These are phyloP conservation scores for Pilophorus perplexus DNA, from an alignment of 2,888 invertebrate species.

Conservation along the genomic window DNA sequence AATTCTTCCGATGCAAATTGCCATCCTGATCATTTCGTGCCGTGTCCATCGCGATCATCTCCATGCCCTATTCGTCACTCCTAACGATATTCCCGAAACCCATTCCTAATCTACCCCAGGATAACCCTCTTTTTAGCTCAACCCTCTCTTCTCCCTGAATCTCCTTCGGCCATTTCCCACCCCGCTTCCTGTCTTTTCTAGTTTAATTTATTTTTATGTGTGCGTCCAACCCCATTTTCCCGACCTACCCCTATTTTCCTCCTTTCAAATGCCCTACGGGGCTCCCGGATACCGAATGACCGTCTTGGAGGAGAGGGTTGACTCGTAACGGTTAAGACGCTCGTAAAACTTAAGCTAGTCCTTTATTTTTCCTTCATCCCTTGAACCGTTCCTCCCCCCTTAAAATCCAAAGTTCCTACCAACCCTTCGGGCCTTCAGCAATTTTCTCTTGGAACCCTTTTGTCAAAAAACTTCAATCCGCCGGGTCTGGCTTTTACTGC, in stretches of 20 bases:
- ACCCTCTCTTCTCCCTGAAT: too few relatives aligned
- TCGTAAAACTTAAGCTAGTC: conserved; percentile 22
- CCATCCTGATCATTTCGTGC: too few relatives aligned
- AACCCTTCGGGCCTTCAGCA: neutral
- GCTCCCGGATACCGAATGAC: neutral
- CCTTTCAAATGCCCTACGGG: neutral
- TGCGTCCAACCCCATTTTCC: too few relatives aligned
- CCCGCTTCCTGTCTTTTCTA: too few relatives aligned
- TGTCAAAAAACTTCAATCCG: conserved; percentile 31
- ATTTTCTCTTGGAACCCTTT: conserved; percentile 8
- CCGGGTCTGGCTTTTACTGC: conserved; percentile 20
- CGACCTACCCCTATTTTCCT: too few relatives aligned
- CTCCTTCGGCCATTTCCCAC: too few relatives aligned
- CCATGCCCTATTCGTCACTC: too few relatives aligned
- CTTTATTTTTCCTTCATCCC: too few relatives aligned
- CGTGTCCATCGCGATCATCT: too few relatives aligned
- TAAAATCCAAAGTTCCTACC: neutral
- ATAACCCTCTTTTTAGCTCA: neutral
- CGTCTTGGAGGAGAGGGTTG: conserved; percentile 5
- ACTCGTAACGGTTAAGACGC: conserved; percentile 26
- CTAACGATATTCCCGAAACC: too few relatives aligned
- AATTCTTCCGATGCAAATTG: too few relatives aligned
- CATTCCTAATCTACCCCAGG: too few relatives aligned
- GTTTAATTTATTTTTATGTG: conserved; percentile 30
- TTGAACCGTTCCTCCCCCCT: conserved; percentile 5